Evolutionary conservation across 2,113 vertebrate genomes (phyloP).

Genomic region (Pandion haliaetus): DNA sequence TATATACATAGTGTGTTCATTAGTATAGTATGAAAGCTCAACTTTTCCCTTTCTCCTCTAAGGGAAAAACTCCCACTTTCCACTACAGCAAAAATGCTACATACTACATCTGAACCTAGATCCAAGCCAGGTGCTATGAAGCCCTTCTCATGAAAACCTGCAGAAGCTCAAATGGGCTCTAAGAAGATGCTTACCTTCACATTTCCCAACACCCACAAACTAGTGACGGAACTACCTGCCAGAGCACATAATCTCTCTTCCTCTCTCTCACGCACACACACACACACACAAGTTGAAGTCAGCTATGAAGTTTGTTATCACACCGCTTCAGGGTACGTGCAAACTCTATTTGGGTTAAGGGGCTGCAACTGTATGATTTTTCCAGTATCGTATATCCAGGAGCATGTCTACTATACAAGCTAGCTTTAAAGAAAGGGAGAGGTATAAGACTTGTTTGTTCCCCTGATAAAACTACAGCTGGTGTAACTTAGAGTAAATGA

Average conservation of each 20-base stretch:
- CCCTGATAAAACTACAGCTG: neutral
- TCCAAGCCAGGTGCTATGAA: neutral
- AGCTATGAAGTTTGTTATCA: neutral
- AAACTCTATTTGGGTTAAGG: neutral
- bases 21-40: neutral
- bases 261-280: too few species aligned
- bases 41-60: neutral
- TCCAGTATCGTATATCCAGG: neutral
- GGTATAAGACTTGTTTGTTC: neutral
- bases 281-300: neutral
- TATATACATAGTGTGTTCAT: neutral
- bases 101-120: neutral
- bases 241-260: neutral
- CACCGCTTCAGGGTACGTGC: fast-evolving
- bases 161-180: neutral
- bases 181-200: neutral
- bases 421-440: neutral
- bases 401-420: neutral
- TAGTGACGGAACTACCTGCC: neutral
- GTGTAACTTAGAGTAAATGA: neutral
- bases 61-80: neutral
- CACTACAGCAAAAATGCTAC: neutral
- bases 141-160: neutral
- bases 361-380: neutral
- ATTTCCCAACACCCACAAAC: neutral